These are phyloP conservation scores for Venusia cambrica DNA, from an alignment of 2,888 invertebrate genomes.

Conservation along the genomic window DNA sequence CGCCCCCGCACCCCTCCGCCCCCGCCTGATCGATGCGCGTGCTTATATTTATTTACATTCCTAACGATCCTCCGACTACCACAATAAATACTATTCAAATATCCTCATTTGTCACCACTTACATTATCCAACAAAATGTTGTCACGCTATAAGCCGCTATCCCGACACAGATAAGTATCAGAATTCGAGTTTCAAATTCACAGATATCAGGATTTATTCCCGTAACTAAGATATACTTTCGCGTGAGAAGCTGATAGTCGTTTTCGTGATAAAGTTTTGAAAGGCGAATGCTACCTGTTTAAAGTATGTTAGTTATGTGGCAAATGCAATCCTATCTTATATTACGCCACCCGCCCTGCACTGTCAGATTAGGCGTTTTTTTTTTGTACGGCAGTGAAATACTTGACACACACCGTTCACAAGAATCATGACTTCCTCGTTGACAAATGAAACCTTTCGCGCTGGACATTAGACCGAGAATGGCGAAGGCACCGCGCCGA, in stretches of 20 bases:
- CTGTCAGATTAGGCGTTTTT: constrained; percentile 54
- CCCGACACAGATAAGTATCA: constrained; percentile 26
- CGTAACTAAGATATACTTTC: too few species aligned
- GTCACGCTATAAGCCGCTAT: constrained; percentile 14
- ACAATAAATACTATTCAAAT: constrained; percentile 24
- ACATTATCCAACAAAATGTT: constrained; percentile 15
- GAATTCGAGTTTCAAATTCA: too few species aligned
- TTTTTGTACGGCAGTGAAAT: constrained; percentile 66
- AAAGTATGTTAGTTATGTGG: too few species aligned
- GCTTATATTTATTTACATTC: constrained; percentile 29
- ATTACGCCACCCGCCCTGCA: constrained; percentile 54
- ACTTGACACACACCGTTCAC: constrained; percentile 51
- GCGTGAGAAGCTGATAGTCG: too few species aligned
- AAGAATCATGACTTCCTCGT: constrained; percentile 45
- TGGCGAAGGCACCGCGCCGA: constrained; percentile 31
- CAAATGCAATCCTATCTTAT: constrained; percentile 35
- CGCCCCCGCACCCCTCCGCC: constrained; percentile 8
- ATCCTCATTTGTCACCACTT: constrained; percentile 30
- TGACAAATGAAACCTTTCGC: constrained; percentile 42
- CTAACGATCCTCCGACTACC: constrained; percentile 15
- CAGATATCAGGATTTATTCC: too few species aligned
- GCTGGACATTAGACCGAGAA: constrained; percentile 43
- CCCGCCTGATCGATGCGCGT: constrained; percentile 24
- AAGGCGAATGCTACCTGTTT: too few species aligned
- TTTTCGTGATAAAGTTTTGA: too few species aligned